A percentile compares a stretch with the other conserved stretches of the same genome.
Evolutionary conservation across 2,113 vertebrate genomes (phyloP).

Genomic region (Gracilinanus agilis): DNA sequence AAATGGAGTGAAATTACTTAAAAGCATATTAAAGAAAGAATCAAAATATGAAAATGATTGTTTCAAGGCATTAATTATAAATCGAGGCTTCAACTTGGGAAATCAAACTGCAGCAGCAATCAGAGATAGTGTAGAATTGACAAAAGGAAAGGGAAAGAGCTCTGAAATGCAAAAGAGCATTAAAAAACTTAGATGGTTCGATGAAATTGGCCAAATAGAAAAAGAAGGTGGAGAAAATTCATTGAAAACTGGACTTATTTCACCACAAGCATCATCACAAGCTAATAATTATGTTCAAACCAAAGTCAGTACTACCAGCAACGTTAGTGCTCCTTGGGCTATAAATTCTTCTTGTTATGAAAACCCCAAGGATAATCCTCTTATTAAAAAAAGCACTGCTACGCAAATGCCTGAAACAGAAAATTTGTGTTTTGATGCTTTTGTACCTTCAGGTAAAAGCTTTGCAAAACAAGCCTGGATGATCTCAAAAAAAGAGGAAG

Average conservation of each 20-base stretch:
- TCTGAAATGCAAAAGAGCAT: conserved; percentile 79
- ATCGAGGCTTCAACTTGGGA: conserved; percentile 80
- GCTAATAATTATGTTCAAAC: conserved; percentile 47
- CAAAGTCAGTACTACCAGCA: conserved; percentile 59
- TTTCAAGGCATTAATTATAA: conserved; percentile 69
- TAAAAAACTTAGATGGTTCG: conserved; percentile 93
- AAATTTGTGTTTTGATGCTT: conserved; percentile 65
- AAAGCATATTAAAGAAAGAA: conserved; percentile 93
- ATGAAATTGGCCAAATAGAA: conserved; percentile 83
- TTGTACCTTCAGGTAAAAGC: conserved; percentile 77
- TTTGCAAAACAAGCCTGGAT: conserved; percentile 89
- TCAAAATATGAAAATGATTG: conserved; percentile 82
- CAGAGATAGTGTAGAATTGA: conserved; percentile 93
- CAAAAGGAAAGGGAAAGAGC: conserved; percentile 84
- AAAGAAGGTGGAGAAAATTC: conserved; percentile 58
- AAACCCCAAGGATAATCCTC: conserved; percentile 74
- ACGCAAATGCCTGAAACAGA: conserved; percentile 76
- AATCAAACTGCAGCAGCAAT: conserved; percentile 83
- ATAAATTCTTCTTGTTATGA: conserved; percentile 65
- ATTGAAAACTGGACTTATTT: conserved; percentile 57
- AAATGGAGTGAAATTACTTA: conserved; percentile 82
- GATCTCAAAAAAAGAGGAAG: conserved; percentile 84
- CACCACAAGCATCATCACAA: conserved; percentile 60
- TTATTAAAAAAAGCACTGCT: conserved; percentile 63
- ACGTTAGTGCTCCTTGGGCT: conserved; percentile 53